Conservation (phyloP, 2,888 invertebrate genomes). For the Trissolcus japonicus region DNA sequence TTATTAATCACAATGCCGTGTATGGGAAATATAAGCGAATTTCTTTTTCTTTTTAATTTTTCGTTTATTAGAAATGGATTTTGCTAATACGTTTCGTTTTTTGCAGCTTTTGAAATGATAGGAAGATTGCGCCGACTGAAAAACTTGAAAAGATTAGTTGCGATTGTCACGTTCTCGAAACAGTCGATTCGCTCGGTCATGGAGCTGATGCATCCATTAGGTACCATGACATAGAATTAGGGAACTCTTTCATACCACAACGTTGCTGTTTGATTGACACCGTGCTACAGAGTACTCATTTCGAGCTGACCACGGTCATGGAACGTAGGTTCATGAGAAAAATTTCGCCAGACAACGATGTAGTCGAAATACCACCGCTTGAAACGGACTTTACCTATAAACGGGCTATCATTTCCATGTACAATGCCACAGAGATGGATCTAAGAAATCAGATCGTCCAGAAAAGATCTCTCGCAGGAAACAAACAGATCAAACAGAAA, state of each 20-base stretch:
- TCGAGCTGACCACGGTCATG: conserved; percentile 72
- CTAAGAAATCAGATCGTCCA: conserved; percentile 40
- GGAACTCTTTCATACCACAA: conserved; percentile 71
- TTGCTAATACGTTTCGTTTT: background rate
- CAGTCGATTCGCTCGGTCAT: conserved; percentile 73
- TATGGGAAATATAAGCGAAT: conserved; percentile 32
- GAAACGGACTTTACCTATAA: conserved; percentile 16
- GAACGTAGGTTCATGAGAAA: conserved; percentile 68
- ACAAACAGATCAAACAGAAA: conserved; percentile 16
- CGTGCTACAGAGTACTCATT: conserved; percentile 67
- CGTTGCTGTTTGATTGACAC: conserved; percentile 72
- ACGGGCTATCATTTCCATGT: conserved; percentile 44
- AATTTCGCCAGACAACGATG: conserved; percentile 39
- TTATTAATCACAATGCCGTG: conserved; percentile 35
- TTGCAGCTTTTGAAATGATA: conserved; percentile 70
- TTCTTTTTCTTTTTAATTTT: background rate
- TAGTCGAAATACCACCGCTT: conserved; percentile 30
- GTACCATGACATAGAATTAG: conserved; percentile 61
- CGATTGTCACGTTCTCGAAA: conserved; percentile 73
- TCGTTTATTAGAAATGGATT: background rate
- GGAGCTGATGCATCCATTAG: conserved; percentile 69
- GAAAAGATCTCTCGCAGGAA: conserved; percentile 28
- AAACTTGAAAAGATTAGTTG: conserved; percentile 67
- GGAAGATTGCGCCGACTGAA: conserved; percentile 67
- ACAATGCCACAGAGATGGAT: conserved; percentile 37